Evolutionary conservation across 2,797 vertebrate genomes (phyloP).

Genomic region (Falco columbarius): DNA sequence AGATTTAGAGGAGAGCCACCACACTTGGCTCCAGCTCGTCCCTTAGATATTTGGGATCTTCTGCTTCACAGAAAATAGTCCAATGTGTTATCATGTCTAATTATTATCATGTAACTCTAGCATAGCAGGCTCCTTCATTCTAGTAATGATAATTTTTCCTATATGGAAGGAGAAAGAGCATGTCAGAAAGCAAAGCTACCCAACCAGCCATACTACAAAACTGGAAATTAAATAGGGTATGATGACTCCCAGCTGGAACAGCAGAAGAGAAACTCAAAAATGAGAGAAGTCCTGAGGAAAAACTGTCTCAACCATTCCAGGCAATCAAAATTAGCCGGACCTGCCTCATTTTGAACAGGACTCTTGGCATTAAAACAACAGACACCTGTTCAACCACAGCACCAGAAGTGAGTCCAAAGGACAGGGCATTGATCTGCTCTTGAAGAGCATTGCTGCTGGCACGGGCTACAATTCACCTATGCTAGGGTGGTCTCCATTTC

Average conservation of each 20-base stretch:
- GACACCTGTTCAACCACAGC: rapidly evolving
- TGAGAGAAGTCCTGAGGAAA: neutral
- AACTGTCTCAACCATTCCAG: neutral
- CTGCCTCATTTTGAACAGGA: neutral
- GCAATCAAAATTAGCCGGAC: neutral
- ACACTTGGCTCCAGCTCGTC: rapidly evolving
- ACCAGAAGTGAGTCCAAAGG: neutral
- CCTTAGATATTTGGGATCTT: neutral
- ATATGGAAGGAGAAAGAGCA: neutral
- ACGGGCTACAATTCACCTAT: neutral
- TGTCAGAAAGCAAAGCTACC: neutral
- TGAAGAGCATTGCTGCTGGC: neutral
- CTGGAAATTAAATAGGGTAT: neutral
- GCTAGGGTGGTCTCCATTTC: neutral
- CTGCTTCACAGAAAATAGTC: neutral
- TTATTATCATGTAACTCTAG: neutral
- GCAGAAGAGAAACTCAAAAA: neutral
- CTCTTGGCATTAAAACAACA: neutral
- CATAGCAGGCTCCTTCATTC: neutral
- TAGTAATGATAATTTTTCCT: neutral
- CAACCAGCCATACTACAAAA: neutral
- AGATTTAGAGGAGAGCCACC: neutral
- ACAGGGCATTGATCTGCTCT: neutral
- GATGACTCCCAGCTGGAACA: neutral
- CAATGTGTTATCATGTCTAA: neutral